A percentile compares a stretch with the other conserved stretches of the same genome.
These are phyloP conservation scores for Sinotaia quadrata DNA, from an alignment of 2,888 invertebrate species.

Conservation along the genomic window DNA sequence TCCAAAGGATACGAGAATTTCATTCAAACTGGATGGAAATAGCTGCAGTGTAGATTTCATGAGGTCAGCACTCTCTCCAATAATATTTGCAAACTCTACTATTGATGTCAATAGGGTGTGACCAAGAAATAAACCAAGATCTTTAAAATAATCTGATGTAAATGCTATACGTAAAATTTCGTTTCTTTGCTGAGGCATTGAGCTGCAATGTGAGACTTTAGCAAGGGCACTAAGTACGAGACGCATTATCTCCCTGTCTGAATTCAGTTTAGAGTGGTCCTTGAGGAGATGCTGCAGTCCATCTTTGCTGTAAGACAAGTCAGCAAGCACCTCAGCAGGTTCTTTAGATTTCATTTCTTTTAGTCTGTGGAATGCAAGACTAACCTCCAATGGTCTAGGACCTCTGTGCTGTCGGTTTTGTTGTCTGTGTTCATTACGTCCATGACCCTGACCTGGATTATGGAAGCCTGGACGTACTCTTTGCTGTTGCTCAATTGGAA, in stretches of 20 bases:
- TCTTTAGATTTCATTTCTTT: constrained; percentile 1
- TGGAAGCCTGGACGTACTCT: too few relatives aligned
- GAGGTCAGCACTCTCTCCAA: constrained; percentile 19
- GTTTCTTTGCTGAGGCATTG: constrained; percentile 14
- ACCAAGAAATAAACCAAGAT: constrained; percentile 7
- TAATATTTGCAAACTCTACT: background rate
- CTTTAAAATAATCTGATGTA: background rate
- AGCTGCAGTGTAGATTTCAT: constrained; percentile 3
- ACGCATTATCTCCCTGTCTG: background rate
- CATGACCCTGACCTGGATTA: too few relatives aligned
- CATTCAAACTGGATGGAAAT: constrained; percentile 6
- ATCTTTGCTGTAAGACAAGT: constrained; percentile 17
- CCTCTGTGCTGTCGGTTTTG: background rate
- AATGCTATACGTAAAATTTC: constrained; percentile 3
- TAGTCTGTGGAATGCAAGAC: constrained; percentile 4
- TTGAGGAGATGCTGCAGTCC: background rate
- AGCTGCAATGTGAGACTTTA: constrained; percentile 9
- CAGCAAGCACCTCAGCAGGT: background rate
- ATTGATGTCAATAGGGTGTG: background rate
- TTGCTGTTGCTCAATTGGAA: too few relatives aligned
- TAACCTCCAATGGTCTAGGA: background rate
- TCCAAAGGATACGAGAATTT: constrained; percentile 3
- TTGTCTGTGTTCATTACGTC: too few relatives aligned
- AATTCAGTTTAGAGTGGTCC: background rate
- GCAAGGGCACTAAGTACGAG: constrained; percentile 10